Percentiles rank a stretch among this genome's conserved stretches.
Conservation (phyloP, 2,888 invertebrate species). For the Crepidodera aurea region DNA sequence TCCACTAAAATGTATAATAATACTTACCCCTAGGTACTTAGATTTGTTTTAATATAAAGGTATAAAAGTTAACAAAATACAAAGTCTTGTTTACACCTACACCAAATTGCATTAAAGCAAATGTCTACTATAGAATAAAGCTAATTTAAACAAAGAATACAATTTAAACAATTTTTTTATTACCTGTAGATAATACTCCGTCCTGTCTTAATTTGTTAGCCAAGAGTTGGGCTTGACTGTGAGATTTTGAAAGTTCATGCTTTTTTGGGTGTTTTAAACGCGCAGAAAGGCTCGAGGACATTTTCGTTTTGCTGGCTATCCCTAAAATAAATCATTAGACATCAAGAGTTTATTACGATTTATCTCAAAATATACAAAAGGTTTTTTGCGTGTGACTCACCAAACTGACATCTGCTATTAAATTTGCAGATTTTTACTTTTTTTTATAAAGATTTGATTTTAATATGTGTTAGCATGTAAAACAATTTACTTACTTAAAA, state of each 20-base stretch:
- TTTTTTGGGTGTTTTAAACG: conserved; percentile 59
- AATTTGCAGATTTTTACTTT: not conserved
- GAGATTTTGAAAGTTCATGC: conserved; percentile 59
- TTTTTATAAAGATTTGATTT: not conserved
- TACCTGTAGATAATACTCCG: conserved; percentile 60
- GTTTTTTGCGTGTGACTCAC: conserved; percentile 37
- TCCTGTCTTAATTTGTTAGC: conserved; percentile 60
- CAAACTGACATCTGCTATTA: conserved; percentile 32
- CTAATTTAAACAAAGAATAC: not conserved
- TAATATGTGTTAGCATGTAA: not conserved
- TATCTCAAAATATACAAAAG: conserved; percentile 30
- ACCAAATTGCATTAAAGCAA: not conserved
- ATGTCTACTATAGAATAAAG: not conserved
- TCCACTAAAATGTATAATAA: conserved; percentile 73
- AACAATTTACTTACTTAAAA: conserved; percentile 10
- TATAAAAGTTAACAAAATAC: not conserved
- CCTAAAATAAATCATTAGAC: conserved; percentile 25
- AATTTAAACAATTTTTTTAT: conserved; percentile 24
- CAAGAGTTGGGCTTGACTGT: conserved; percentile 60
- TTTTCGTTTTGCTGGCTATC: conserved; percentile 44
- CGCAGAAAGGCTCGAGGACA: conserved; percentile 60
- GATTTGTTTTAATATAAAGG: conserved; percentile 23
- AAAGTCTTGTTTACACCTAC: not conserved
- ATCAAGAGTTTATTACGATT: conserved; percentile 25
- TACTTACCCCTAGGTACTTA: too few species aligned